Evolutionary conservation across 1,140 invertebrate species (phyloP), one percentile per base, ranked within the genome.

Genomic region (Ericerus pela): DNA sequence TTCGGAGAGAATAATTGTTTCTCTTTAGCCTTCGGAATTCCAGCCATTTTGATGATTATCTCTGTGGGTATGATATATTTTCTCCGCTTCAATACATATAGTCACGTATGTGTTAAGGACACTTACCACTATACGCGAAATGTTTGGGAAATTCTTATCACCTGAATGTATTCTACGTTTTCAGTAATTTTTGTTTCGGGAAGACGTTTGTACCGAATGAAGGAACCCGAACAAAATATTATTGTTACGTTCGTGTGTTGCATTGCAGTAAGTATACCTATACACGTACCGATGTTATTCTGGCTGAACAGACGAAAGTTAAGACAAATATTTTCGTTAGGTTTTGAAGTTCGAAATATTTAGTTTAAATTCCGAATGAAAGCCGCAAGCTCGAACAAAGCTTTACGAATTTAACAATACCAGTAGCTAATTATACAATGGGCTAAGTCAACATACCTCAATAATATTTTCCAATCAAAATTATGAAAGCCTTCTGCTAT

Each of bases 1-100:
- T 89, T 93, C 61, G 85, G 78, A 0, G 75, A 82, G 2, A 76
- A 79, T 4, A 76, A 79, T 38, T 97, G 94, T 65, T 97, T 87
- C 66, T 81, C 90, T 0, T 66, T 96, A 53, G 90, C 92, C 0
- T 97, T 97, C 70, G 84, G 90, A 1, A 77, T 96, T 6, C 92
- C 94, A 0, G 86, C 89, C 6, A 61, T 85, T 54, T 73, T 95
- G 1, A 92, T 94, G 88, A 66, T 87, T 14, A 53, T 85, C n/a
- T 86, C 90, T 2, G 76, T 89, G 53, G 64, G 84, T 88, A 74
- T 76, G 73, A 30, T 53, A 27, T 1, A 41, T 37, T 37, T 53
- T 11, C n/a, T 22, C 29, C 12, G 14, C n/a, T 37, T 54, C 20
- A 16, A 37, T 22, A 38, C 24, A 26, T 28, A 12, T 12, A 27